phyloP scores from a whole-genome alignment of 92 coral and sea anemone species.

The Metridium senile region DNA sequence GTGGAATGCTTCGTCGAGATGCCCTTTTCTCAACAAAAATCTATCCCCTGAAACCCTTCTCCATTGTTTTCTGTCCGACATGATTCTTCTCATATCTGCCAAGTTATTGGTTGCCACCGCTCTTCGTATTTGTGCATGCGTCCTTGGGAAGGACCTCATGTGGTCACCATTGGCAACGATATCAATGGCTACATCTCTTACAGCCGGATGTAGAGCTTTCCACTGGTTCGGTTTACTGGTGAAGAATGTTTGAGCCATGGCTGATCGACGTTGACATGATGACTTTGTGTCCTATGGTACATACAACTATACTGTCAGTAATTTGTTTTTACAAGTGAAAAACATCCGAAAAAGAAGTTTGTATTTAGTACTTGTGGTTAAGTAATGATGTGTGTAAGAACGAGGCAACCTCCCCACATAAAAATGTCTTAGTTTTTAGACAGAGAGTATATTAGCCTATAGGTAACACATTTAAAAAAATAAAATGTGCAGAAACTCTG shows the following conservation, averaged over 20 bases:
- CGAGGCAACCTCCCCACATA: too few species aligned
- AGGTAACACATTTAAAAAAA: too few species aligned
- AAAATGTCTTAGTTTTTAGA: too few species aligned
- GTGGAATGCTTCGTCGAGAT: neutral
- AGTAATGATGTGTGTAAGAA: too few species aligned
- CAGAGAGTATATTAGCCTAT: too few species aligned
- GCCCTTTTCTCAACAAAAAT: neutral
- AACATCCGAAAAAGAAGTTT: too few species aligned
- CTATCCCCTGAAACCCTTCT: conserved; percentile 7
- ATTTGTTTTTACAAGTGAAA: too few species aligned
- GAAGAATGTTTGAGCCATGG: neutral
- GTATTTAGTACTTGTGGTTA: too few species aligned
- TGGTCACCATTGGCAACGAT: conserved; percentile 23
- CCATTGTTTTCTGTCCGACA: conserved; percentile 5
- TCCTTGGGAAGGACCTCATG: neutral
- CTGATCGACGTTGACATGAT: neutral
- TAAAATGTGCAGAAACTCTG: too few species aligned
- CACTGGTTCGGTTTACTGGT: neutral
- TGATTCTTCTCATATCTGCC: conserved; percentile 7
- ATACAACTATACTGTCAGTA: too few species aligned
- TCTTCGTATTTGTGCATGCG: conserved; percentile 13
- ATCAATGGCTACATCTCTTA: conserved; percentile 15
- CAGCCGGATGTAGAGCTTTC: conserved; percentile 10
- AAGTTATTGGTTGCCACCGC: conserved; percentile 13
- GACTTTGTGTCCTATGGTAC: neutral